A percentile compares a stretch with the other conserved stretches of the same genome.
Conservation (phyloP, 2,797 vertebrate species). For the Urophycis tenuis region DNA sequence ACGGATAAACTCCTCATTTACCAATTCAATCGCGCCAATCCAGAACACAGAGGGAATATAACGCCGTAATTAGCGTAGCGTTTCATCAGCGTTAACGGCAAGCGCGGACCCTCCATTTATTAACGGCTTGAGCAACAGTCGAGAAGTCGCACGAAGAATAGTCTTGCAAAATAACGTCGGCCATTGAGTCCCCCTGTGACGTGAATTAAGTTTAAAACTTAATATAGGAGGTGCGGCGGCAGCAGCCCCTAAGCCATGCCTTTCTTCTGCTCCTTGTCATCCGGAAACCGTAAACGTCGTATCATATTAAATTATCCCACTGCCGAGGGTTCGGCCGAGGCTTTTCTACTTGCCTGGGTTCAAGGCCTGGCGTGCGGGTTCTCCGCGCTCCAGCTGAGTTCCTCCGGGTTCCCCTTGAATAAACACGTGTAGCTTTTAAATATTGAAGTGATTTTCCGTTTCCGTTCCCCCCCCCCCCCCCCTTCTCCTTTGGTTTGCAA, state of each 20-base stretch:
- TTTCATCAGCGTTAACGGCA: slow-evolving; percentile 6
- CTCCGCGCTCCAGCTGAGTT: background rate
- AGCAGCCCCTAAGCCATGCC: slow-evolving; percentile 22
- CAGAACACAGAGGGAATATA: background rate
- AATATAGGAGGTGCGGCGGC: slow-evolving; percentile 39
- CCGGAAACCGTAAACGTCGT: slow-evolving; percentile 53
- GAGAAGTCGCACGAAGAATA: slow-evolving; percentile 16
- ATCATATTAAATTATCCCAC: slow-evolving; percentile 38
- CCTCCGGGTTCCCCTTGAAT: background rate
- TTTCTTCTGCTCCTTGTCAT: slow-evolving; percentile 33
- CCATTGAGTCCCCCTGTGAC: slow-evolving; percentile 25
- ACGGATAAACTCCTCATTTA: slow-evolving; percentile 1
- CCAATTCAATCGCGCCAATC: slow-evolving; percentile 1
- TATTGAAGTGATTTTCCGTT: background rate
- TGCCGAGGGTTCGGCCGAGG: slow-evolving; percentile 21
- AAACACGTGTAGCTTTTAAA: background rate
- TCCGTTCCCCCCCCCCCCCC: background rate
- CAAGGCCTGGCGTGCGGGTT: background rate
- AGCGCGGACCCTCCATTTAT: slow-evolving; percentile 25
- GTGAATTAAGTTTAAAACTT: slow-evolving; percentile 20
- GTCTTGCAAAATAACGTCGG: slow-evolving; percentile 24
- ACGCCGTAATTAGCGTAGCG: background rate
- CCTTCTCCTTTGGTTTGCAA: background rate
- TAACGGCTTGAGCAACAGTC: slow-evolving; percentile 17
- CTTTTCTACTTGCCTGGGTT: slow-evolving; percentile 24